Conservation (phyloP, 2,888 invertebrate genomes). For the Disparrhopalites patrizii region DNA sequence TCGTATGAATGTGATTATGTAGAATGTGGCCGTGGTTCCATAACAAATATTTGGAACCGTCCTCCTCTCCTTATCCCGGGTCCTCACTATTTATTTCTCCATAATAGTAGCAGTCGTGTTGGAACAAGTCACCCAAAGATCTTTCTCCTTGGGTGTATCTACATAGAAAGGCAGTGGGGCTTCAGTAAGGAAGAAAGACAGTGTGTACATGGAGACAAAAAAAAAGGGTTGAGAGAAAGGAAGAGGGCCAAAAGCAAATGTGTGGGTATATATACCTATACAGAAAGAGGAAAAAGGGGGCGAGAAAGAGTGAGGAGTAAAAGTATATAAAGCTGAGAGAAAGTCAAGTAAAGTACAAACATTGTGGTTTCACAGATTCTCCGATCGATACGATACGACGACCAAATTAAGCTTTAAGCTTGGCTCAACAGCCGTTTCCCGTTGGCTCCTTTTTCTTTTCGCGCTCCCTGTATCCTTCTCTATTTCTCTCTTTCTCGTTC, state of each 20-base stretch:
- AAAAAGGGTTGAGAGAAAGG: neutral
- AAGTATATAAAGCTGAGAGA: neutral
- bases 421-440: neutral
- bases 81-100: too few species aligned
- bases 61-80: too few species aligned
- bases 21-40: too few species aligned
- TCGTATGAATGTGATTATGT: too few species aligned
- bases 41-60: too few species aligned
- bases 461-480: neutral
- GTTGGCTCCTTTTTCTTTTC: neutral
- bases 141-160: too few species aligned
- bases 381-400: constrained; percentile 27
- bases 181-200: too few species aligned
- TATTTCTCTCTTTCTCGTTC: neutral
- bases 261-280: neutral
- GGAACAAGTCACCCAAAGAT: too few species aligned
- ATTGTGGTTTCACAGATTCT: constrained; percentile 47
- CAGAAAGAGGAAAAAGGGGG: neutral
- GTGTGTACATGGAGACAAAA: too few species aligned
- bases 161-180: too few species aligned
- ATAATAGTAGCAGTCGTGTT: too few species aligned
- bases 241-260: neutral
- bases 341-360: constrained; percentile 37
- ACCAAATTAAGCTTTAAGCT: constrained; percentile 25
- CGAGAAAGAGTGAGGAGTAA: neutral